Base-by-base conservation (phyloP, 1,140 invertebrate genomes). In the Phthorimaea operculella region DNA sequence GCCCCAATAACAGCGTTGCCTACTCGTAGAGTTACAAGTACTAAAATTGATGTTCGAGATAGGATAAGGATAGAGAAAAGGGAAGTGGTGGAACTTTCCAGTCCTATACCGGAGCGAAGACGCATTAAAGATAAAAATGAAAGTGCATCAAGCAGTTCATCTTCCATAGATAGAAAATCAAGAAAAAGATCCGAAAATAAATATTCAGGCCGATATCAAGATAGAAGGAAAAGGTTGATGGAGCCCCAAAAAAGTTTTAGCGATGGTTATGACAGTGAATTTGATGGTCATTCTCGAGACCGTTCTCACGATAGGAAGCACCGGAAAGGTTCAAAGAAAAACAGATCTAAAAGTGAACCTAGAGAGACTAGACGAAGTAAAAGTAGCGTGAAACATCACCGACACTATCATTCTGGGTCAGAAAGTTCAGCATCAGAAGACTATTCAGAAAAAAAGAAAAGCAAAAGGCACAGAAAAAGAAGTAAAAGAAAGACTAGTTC, bases 1-100 rank as follows among this genome's bases (percentile, higher is more conserved):
- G 79, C 82, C 14, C 65, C 69, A 52, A 79, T 87, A 34, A 76
- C 82, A 18, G 68, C 66, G 39, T 66, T 87, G 52, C 83, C 85
- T 4, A 76, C 80, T 21, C 68, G 84, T 55, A 76, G 79, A 72
- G 83, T 87, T 6, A 87, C 83, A 50, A 87, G 83, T 69, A 87
- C 85, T 18, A 87, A 85, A 75, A 87, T 87, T 49, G 83, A 86
- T 62, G 73, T 87, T 47, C 70, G 71, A 16, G 84, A 87, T 63
- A 74, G 74, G 70, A 86, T 87, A 52, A 78, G 76, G 60, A 87
- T 87, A 60, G 84, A 87, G 74, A 86, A 85, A 66, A 70, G 77
- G 48, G 85, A 87, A 68, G 70, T 87, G 47, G 80, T 87, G 8
- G 85, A 87, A 67, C 61, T 86, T 51, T 80, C 82, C 16, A 81